Evolutionary conservation across 2,113 vertebrate species (phyloP).

Genomic region (Saguinus imperator): DNA sequence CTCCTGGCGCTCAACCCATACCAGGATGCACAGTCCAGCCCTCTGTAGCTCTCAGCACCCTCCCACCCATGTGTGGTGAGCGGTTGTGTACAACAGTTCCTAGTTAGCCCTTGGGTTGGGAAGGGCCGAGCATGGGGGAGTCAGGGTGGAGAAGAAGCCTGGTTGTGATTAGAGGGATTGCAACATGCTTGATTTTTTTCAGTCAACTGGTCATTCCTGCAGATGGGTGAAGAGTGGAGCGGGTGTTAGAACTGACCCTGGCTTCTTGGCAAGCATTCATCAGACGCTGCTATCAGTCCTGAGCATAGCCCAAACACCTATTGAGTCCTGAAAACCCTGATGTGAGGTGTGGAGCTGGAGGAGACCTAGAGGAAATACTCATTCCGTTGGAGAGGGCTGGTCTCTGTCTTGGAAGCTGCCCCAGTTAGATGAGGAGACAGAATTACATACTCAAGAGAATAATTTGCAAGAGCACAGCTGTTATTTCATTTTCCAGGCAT

Average conservation of each 20-base stretch:
- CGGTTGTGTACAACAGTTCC: background rate
- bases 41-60: background rate
- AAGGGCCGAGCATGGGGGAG: background rate
- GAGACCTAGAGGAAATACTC: background rate
- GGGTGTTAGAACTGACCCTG: background rate
- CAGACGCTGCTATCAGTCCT: background rate
- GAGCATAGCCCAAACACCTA: background rate
- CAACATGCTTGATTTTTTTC: background rate
- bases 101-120: background rate
- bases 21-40: background rate
- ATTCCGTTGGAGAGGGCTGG: background rate
- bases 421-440: constrained; percentile 4
- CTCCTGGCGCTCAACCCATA: background rate
- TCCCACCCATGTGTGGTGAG: background rate
- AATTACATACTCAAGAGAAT: background rate
- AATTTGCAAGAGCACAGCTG: background rate
- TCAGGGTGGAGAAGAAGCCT: background rate
- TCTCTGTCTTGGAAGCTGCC: background rate
- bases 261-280: background rate
- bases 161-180: background rate
- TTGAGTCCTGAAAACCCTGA: background rate
- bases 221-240: background rate
- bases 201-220: background rate
- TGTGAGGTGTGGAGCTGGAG: background rate
- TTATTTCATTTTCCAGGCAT: background rate